Evolutionary conservation across 2,888 invertebrate species (phyloP), one percentile per base, ranked within the genome.

Genomic region (Holacanthella duospinosa): DNA sequence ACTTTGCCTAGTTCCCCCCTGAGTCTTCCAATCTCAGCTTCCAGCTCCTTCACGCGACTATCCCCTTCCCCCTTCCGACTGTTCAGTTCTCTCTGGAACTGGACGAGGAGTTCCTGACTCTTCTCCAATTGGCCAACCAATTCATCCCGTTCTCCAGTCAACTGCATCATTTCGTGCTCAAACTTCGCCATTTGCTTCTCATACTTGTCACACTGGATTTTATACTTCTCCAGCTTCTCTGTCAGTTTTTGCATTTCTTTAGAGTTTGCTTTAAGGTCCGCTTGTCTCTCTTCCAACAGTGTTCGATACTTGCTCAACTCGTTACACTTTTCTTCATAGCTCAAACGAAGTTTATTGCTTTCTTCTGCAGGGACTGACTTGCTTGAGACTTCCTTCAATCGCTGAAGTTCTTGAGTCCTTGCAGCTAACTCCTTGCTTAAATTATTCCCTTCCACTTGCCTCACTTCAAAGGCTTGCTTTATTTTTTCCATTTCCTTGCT

Each of bases 71-170:
- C 67, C 89, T 78, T 76, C 89, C 91, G 54, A 85, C 82, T 78
- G 91, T 92, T 71, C 88, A 93, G 77, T 76, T 93, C 92, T 76
- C 91, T 87, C 77, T 92, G 93, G 87, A 93, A 92, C 78, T 91
- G 91, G 78, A 92, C 87, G 64, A 93, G 79, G 85, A 93, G 91
- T 73, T 92, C 91, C 77, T 93, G 93, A 53, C 90, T 91, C 79
- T 93, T 93, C 77, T 93, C 92, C 75, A 93, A 77, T 77, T 93
- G 93, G 69, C 87, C 85, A 1, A 92, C 90, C 67, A 93, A 78
- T 77, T 93, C 92, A 76, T 93, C 92, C 58, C 89, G 74, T 77
- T 93, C 93, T 69, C 88, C 84, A 24, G 88, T 87, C 74, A 93
- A 77, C 77, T 92, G 90, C 74, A 90, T 90, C 62, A 89, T 84